Conservation (phyloP, 2,113 vertebrate genomes). For the Melanocharis versteri region DNA sequence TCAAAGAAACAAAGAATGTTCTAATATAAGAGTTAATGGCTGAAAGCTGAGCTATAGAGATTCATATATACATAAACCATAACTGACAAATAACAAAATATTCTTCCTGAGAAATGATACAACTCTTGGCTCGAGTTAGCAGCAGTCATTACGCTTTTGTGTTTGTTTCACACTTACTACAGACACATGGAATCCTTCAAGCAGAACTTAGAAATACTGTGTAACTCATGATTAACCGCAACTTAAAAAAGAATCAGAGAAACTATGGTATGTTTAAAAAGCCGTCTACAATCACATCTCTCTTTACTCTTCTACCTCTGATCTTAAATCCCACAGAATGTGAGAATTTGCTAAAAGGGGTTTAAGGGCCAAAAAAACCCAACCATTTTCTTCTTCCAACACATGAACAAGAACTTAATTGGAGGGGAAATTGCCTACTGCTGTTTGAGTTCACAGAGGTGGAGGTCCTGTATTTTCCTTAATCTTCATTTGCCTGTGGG, state of each 20-base stretch:
- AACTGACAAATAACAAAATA: neutral
- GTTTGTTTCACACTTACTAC: neutral
- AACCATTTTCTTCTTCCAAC: neutral
- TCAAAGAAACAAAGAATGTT: neutral
- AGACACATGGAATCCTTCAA: neutral
- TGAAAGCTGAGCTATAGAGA: neutral
- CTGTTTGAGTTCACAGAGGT: neutral
- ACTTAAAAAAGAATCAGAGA: neutral
- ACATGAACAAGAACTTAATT: neutral
- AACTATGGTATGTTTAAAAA: neutral
- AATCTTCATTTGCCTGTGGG: neutral
- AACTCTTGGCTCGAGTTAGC: neutral
- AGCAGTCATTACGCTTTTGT: neutral
- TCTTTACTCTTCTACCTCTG: neutral
- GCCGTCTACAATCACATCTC: neutral
- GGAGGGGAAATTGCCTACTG: neutral
- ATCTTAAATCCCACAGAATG: neutral
- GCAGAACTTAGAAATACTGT: neutral
- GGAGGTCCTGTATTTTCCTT: neutral
- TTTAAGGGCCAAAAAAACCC: neutral
- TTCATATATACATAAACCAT: neutral
- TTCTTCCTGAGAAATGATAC: neutral
- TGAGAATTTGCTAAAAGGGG: neutral
- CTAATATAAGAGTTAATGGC: neutral
- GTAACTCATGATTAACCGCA: neutral